These are phyloP conservation scores for Amblyteles armatorius DNA, from an alignment of 2,888 invertebrate genomes.

Conservation along the genomic window DNA sequence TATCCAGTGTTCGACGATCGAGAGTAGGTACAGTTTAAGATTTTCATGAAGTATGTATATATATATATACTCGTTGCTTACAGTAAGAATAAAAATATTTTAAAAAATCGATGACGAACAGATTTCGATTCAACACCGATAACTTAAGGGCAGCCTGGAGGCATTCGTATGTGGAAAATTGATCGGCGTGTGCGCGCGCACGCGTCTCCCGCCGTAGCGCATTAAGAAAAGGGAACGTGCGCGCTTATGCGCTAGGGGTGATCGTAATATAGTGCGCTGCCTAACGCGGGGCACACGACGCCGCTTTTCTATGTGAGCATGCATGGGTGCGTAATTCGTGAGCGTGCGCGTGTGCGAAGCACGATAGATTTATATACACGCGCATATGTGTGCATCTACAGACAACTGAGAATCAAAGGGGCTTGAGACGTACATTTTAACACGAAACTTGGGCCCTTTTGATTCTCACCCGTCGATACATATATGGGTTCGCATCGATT, in stretches of 20 bases:
- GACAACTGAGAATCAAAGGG: too few species aligned
- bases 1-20: too few species aligned
- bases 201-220: conserved; percentile 45
- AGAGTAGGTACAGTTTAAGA: too few species aligned
- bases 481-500: neutral
- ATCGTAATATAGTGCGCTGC: conserved; percentile 38
- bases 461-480: neutral
- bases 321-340: conserved; percentile 47
- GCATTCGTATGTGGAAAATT: conserved; percentile 67
- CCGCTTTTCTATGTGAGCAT: conserved; percentile 27
- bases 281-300: conserved; percentile 25
- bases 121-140: conserved; percentile 17
- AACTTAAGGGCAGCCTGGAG: conserved; percentile 4
- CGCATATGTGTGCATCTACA: neutral
- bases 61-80: too few species aligned
- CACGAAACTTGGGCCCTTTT: too few species aligned
- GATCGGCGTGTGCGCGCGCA: conserved; percentile 62
- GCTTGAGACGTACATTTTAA: too few species aligned
- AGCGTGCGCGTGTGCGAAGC: conserved; percentile 32
- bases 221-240: conserved; percentile 66
- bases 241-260: conserved; percentile 21
- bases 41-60: too few species aligned
- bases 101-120: neutral
- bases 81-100: neutral
- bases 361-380: conserved; percentile 12